Evolutionary conservation across 2,888 invertebrate genomes (phyloP), one percentile per base, ranked within the genome.

Genomic region (Platypus cylindrus): DNA sequence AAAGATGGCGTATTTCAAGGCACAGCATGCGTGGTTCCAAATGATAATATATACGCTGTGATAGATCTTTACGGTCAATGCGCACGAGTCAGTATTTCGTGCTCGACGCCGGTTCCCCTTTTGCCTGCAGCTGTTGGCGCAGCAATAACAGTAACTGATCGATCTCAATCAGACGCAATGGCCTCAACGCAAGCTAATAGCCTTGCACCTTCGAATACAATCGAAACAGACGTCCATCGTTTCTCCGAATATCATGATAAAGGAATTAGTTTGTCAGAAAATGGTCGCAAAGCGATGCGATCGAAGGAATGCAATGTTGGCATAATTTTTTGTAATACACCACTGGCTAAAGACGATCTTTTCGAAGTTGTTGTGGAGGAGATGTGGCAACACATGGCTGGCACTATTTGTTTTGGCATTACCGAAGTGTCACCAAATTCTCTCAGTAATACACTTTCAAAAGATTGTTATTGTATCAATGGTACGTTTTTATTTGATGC

Each of bases 1-100:
- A 65, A 86, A 36, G 83, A 90, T 54, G 87, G 87, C 0, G 73
- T 84, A 51, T 85, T 89, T 52, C 83, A 86, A 67, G 90, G 89
- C 9, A 68, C 77, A 14, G 90, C 91, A 2, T 86, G 84, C 60
- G 73, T 75, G 34, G 79, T 82, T 38, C 71, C 83, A 3, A 79
- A 82, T 40, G 64, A 73, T 22, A 84, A 79, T 59, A 76, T 93
- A 34, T 94, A 85, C 65, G 91, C 90, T 2, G 90, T 94, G n/a
- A 78, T 94, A 31, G 93, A 94, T 65, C 67, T 94, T 32, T 93
- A 91, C 54, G 93, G 93, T 1, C 89, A 89, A 56, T 94, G 94
- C 60, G 86, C 90, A 2, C 89, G 93, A 71, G 91, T 90, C 12
- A 74, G 65, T 44, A 58, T 58, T 31, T 56, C 57, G 3, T 58